Evolutionary conservation across 2,113 vertebrate species (phyloP), one percentile per base, ranked within the genome.

Genomic region (Azemiops feae): DNA sequence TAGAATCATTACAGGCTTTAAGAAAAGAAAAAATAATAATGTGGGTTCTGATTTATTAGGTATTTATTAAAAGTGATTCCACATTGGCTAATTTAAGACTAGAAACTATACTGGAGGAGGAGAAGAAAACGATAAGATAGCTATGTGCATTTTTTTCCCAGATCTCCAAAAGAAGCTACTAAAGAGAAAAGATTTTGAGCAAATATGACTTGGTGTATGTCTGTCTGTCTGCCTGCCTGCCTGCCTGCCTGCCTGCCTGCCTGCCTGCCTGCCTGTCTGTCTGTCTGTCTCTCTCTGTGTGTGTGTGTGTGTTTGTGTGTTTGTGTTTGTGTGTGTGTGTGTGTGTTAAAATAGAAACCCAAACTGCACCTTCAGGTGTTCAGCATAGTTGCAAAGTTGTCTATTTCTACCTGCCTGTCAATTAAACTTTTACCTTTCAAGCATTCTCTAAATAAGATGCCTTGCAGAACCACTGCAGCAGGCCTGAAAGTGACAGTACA

Each of bases 401-500:
- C 18, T 20, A 5, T 55, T 85, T 54, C n/a, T 88, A 7, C 55
- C n/a, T 50, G 45, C 2, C 34, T n/a, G 20, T 30, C n/a, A 57
- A 85, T 39, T 30, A 91, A 30, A 52, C 5, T 64, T 87, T 50
- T 18, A 23, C 16, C 0, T 50, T 92, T 92, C 54, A 87, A 50
- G 30, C 7, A 27, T 7, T 92, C 10, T 25, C 34, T 34, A 50
- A 58, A n/a, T 8, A 34, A 39, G 20, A 45, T 60, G 43, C 23
- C 43, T 45, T 27, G 81, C 27, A 23, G 20, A 25, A 5, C 18
- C 4, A 20, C 43, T 52, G 12, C 53, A 54, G 6, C 25, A 39
- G 43, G 89, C 91, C 92, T 89, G 55, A 96, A 91, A 18, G 30
- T 95, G 91, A 93, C 12, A n/a, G 30, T n/a, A 12, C 92, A 52